phyloP scores from a whole-genome alignment of 2,888 invertebrate genomes.

The Proisotoma minuta region DNA sequence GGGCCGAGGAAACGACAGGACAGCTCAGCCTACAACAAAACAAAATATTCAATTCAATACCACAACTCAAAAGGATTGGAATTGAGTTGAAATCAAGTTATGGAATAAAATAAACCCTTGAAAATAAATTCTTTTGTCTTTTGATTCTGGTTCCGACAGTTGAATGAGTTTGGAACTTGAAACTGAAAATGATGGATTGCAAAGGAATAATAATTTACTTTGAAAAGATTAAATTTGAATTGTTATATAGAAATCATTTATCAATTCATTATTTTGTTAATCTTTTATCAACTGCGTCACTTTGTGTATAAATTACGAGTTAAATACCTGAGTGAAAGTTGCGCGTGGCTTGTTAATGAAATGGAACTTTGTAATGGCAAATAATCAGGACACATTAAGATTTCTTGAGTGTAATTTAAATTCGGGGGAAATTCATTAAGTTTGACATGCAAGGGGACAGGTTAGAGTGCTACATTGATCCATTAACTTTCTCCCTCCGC shows the following conservation, averaged over 20 bases:
- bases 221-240: conserved; percentile 3
- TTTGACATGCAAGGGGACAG: neutral
- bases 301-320: too few species aligned
- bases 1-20: conserved; percentile 67
- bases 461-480: neutral
- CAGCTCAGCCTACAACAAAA: conserved; percentile 72
- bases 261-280: conserved; percentile 1
- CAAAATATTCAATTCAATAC: conserved; percentile 11
- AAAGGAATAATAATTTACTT: neutral
- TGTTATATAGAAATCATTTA: conserved; percentile 1
- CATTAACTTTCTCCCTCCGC: neutral
- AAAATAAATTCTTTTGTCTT: conserved; percentile 1
- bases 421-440: neutral
- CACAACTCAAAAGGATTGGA: neutral
- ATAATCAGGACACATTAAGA: too few species aligned
- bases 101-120: neutral
- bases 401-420: neutral
- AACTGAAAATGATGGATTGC: conserved; percentile 11
- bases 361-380: too few species aligned
- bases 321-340: too few species aligned
- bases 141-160: conserved; percentile 2
- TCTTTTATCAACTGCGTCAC: neutral
- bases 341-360: too few species aligned
- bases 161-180: conserved; percentile 7
- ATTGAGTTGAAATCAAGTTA: neutral